These are phyloP conservation scores for Drosophila setosimentum DNA, from an alignment of 2,888 invertebrate genomes.

Conservation along the genomic window DNA sequence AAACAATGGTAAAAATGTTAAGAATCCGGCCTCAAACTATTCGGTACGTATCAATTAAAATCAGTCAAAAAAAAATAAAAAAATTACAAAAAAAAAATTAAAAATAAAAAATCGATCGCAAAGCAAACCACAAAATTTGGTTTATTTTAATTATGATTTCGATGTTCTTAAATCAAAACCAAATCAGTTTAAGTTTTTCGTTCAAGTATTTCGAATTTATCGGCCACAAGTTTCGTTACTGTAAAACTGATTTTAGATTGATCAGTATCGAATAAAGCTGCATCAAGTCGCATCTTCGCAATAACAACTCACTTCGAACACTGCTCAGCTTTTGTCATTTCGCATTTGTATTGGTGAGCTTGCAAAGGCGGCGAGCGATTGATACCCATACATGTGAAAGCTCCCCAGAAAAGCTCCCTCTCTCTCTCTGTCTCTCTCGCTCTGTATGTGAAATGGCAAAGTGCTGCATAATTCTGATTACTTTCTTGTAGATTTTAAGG, in stretches of 20 bases:
- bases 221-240: slow-evolving; percentile 51
- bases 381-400: slow-evolving; percentile 9
- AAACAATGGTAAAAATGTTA: slow-evolving; percentile 85
- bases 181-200: slow-evolving; percentile 6
- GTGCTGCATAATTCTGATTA: slow-evolving; percentile 2
- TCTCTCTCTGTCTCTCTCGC: neutral
- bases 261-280: slow-evolving; percentile 85
- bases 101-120: slow-evolving; percentile 18
- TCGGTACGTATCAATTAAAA: slow-evolving; percentile 86
- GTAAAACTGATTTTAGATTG: slow-evolving; percentile 85
- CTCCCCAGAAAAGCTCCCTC: neutral
- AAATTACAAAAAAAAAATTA: slow-evolving; percentile 6
- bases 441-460: slow-evolving; percentile 30
- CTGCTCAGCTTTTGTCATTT: slow-evolving; percentile 24
- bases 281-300: slow-evolving; percentile 5
- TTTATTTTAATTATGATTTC: neutral
- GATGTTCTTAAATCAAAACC: neutral
- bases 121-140: slow-evolving; percentile 10
- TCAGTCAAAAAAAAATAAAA: slow-evolving; percentile 78
- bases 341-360: slow-evolving; percentile 25
- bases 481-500: slow-evolving; percentile 8
- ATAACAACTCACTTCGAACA: neutral
- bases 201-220: slow-evolving; percentile 41
- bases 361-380: neutral
- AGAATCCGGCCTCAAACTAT: slow-evolving; percentile 85